Evolutionary conservation across 2,113 vertebrate genomes (phyloP), one percentile per base, ranked within the genome.

Genomic region (Spheniscus mendiculus): DNA sequence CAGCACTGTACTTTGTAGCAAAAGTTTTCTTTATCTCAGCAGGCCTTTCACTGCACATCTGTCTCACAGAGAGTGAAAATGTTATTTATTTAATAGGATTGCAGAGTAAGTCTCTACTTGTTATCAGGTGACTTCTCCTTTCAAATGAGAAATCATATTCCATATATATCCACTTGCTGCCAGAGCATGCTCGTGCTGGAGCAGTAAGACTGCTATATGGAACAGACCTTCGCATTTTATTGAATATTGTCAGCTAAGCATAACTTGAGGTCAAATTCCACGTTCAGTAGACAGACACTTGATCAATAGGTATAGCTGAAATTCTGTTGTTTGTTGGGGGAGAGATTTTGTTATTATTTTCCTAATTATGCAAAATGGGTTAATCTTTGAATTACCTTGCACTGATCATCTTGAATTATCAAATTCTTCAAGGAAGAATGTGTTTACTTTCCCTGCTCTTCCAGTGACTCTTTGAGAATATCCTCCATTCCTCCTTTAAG

Each of bases 151-250:
- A 77, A 42, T 69, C 12, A 15, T 52, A 44, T 53, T 81, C 67
- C 34, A 2, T 21, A 61, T 40, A 9, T 27, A 65, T 70, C 16
- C 25, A 12, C 12, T 77, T 87, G 53, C 67, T 91, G 13, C 66
- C 10, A 13, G 63, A 69, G 40, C n/a, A 29, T 1, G 3, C 16
- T 56, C 0, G 0, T 61, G 44, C 11, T 3, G 1, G 63, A 66
- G 23, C 32, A 70, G 76, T 38, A 67, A 67, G 61, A 19, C 4
- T 27, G 29, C 34, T 74, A 1, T 22, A 6, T 56, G 45, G 50
- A 62, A 56, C 42, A 74, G n/a, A 53, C 23, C 6, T 9, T 87
- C 0, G 0, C 10, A 9, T 83, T 86, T 80, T 72, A 49, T 61
- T 80, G 50, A 63, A 11, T 42, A 36, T 38, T 63, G 14, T 56